phyloP scores from a whole-genome alignment of 2,888 invertebrate genomes.

The Drosophila tripunctata region DNA sequence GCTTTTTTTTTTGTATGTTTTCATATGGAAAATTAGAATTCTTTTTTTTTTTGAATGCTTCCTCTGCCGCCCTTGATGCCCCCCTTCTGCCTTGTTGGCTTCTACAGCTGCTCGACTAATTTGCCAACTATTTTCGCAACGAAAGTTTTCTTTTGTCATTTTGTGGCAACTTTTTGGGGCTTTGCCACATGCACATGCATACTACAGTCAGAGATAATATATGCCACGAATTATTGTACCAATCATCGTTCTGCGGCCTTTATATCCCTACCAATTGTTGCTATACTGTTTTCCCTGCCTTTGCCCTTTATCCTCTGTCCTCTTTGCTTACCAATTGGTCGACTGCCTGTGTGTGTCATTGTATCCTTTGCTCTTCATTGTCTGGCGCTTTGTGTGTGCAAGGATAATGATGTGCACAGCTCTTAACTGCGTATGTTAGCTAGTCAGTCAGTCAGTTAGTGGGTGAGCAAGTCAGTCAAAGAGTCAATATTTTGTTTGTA shows the following conservation, averaged over 20 bases:
- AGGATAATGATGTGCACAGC: slow-evolving; percentile 52
- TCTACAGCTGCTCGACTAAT: slow-evolving; percentile 47
- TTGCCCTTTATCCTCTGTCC: background rate
- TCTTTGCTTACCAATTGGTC: slow-evolving; percentile 6
- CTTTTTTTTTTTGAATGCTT: slow-evolving; percentile 46
- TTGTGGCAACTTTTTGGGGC: slow-evolving; percentile 53
- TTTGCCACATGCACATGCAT: slow-evolving; percentile 17
- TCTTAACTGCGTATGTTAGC: slow-evolving; percentile 35
- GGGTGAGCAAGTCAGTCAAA: slow-evolving; percentile 47
- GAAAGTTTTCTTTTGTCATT: slow-evolving; percentile 48
- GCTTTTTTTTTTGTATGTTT: slow-evolving; percentile 65
- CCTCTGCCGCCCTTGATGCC: background rate
- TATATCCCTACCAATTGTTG: slow-evolving; percentile 23
- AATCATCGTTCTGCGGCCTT: slow-evolving; percentile 28
- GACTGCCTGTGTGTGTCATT: slow-evolving; percentile 29
- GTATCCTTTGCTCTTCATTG: slow-evolving; percentile 11
- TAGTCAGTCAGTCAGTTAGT: slow-evolving; percentile 15
- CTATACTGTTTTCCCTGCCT: background rate
- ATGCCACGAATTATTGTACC: slow-evolving; percentile 64
- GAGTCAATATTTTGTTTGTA: slow-evolving; percentile 72
- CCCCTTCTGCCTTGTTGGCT: background rate
- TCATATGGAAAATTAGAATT: slow-evolving; percentile 76
- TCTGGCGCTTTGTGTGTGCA: slow-evolving; percentile 17
- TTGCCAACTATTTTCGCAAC: slow-evolving; percentile 70
- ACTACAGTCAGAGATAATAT: slow-evolving; percentile 33